Evolutionary conservation across 1,140 invertebrate genomes (phyloP).

Genomic region (Nylanderia fulva): DNA sequence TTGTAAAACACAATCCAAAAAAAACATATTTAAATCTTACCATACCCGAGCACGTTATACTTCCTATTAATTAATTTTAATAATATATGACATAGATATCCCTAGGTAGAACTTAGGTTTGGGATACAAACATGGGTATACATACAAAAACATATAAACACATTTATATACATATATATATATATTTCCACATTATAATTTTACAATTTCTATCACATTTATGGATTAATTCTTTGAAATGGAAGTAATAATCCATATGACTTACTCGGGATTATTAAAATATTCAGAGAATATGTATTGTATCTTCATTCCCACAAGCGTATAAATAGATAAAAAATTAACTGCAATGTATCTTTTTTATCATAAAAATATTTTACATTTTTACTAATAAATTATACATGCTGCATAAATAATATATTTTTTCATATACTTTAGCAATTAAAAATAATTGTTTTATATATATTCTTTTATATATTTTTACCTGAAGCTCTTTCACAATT

Average conservation of each 20-base stretch:
- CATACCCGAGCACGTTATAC: background rate
- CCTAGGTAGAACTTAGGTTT: background rate
- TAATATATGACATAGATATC: background rate
- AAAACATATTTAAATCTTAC: background rate
- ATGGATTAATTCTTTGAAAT: background rate
- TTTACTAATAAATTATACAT: background rate
- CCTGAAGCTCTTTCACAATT: constrained; percentile 27
- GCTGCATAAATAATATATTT: constrained; percentile 16
- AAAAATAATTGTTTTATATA: constrained; percentile 20
- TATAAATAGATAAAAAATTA: background rate
- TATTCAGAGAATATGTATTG: background rate
- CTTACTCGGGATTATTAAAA: background rate
- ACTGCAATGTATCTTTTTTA: background rate
- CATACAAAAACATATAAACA: background rate
- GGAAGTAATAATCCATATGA: background rate
- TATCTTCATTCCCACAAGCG: background rate
- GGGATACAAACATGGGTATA: background rate
- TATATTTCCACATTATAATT: constrained; percentile 25
- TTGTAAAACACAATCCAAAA: background rate
- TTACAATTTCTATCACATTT: background rate
- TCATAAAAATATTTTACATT: constrained; percentile 26
- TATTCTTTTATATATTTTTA: constrained; percentile 6
- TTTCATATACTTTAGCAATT: constrained; percentile 16
- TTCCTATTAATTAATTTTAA: constrained; percentile 11
- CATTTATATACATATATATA: constrained; percentile 1